Conservation (phyloP, 2,888 invertebrate genomes). For the Sinodicranocentrus sp. region DNA sequence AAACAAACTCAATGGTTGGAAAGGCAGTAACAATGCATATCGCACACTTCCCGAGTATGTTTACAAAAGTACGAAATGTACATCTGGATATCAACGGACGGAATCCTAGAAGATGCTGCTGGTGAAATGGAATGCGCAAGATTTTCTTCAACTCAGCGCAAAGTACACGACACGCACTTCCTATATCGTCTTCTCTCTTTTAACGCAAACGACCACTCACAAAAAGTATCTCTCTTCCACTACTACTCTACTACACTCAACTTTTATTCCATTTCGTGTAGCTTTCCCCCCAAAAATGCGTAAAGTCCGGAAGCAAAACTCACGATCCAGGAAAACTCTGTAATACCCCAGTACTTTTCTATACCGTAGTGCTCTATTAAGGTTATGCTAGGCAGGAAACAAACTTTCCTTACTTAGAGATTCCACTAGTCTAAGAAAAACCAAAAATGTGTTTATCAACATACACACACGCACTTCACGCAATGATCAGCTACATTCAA, state of each 20-base stretch:
- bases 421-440: neutral
- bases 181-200: slow-evolving; percentile 38
- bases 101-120: slow-evolving; percentile 19
- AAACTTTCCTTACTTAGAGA: neutral
- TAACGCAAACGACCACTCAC: slow-evolving; percentile 53
- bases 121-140: slow-evolving; percentile 60
- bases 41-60: too few species aligned
- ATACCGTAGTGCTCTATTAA: too few species aligned
- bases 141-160: slow-evolving; percentile 48
- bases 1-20: neutral
- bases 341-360: neutral
- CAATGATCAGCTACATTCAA: neutral
- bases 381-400: slow-evolving; percentile 8
- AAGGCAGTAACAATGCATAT: too few species aligned
- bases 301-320: slow-evolving; percentile 48
- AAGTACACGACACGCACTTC: slow-evolving; percentile 55
- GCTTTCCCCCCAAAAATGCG: slow-evolving; percentile 52
- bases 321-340: slow-evolving; percentile 53
- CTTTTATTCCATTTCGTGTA: slow-evolving; percentile 50
- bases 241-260: slow-evolving; percentile 10
- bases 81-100: slow-evolving; percentile 20
- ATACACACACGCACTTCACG: neutral
- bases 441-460: too few species aligned
- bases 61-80: too few species aligned
- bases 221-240: slow-evolving; percentile 20